Percentiles rank a stretch among this genome's conserved stretches.
Conservation (phyloP, 2,888 invertebrate genomes). For the Acanthacorydalis orientalis region DNA sequence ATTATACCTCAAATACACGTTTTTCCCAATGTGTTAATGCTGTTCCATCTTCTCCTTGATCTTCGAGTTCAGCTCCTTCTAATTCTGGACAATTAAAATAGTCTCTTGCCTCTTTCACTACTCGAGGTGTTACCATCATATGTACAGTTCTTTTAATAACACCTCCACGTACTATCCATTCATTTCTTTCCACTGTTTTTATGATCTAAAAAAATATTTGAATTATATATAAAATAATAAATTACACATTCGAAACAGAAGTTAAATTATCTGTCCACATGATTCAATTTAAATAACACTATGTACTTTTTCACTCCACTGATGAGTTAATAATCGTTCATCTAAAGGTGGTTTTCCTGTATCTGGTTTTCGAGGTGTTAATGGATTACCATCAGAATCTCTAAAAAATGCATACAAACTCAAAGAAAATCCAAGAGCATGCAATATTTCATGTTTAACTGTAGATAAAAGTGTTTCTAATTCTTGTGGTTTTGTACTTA, state of each 20-base stretch:
- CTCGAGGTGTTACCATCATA: constrained; percentile 84
- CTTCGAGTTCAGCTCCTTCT: constrained; percentile 94
- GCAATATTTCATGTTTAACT: constrained; percentile 96
- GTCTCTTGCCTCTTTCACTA: constrained; percentile 67
- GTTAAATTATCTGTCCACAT: no score
- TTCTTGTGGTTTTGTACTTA: constrained; percentile 82
- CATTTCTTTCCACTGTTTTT: constrained; percentile 20
- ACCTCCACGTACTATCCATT: constrained; percentile 71
- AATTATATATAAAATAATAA: no score
- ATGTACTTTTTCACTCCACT: constrained; percentile 86
- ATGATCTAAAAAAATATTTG: constrained; percentile 16
- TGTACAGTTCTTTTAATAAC: constrained; percentile 56
- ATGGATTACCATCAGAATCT: constrained; percentile 74
- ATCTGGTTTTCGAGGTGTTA: constrained; percentile 61
- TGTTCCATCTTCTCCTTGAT: constrained; percentile 96
- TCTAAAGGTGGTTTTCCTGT: constrained; percentile 82
- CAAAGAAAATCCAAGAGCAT: constrained; percentile 93
- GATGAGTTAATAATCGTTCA: constrained; percentile 80
- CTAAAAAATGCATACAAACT: constrained; percentile 93
- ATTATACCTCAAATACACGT: constrained; percentile 76
- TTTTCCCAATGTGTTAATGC: constrained; percentile 99
- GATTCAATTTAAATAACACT: constrained; percentile 23
- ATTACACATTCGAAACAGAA: background rate
- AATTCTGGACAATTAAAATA: constrained; percentile 77
- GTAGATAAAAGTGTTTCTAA: constrained; percentile 83